These are phyloP conservation scores for Ascaphus truei DNA, from an alignment of 2,113 vertebrate genomes.

Conservation along the genomic window DNA sequence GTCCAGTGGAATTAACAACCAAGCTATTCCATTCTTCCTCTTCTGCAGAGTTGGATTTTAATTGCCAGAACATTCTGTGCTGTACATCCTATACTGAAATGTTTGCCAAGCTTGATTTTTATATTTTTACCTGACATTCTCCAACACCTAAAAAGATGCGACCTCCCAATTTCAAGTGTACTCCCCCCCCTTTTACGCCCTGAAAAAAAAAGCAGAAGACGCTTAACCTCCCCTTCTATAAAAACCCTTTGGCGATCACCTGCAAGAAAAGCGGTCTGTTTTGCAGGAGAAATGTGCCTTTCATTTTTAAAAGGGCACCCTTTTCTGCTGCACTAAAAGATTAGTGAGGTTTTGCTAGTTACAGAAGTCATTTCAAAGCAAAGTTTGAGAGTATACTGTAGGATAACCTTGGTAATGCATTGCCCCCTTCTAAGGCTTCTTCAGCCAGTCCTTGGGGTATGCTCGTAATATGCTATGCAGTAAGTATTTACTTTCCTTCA, in stretches of 20 bases:
- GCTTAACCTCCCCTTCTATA: background rate
- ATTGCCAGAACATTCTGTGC: background rate
- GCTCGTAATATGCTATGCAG: no score
- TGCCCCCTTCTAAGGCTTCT: no score
- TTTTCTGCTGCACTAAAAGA: background rate
- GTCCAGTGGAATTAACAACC: no score
- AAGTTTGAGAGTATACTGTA: no score
- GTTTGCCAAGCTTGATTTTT: background rate
- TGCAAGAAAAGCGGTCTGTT: background rate
- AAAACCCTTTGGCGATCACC: background rate
- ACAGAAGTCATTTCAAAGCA: no score
- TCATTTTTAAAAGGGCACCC: background rate
- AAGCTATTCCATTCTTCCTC: background rate
- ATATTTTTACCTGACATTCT: background rate
- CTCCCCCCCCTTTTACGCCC: background rate
- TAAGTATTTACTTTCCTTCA: no score
- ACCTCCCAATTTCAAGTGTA: background rate
- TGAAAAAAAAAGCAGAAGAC: background rate
- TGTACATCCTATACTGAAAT: conserved; percentile 5
- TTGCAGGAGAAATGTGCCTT: background rate
- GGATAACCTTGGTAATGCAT: no score
- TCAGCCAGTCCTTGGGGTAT: no score
- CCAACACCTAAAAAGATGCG: background rate
- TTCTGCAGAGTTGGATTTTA: background rate
- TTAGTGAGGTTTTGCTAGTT: no score